Conservation (phyloP, 1,140 invertebrate genomes). For the Spodoptera frugiperda region DNA sequence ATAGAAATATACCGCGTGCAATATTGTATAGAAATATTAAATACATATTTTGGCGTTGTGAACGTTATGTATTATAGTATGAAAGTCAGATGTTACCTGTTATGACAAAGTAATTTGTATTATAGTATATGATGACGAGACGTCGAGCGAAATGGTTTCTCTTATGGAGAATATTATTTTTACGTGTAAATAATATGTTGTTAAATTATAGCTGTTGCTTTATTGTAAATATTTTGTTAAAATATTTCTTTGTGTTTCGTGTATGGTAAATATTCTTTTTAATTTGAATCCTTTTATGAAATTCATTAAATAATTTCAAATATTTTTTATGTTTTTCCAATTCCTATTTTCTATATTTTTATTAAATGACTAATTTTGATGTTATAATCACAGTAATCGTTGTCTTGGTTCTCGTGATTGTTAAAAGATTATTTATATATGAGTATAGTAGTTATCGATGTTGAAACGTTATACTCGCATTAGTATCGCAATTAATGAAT, state of each 20-base stretch:
- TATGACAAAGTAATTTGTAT: slow-evolving; percentile 85
- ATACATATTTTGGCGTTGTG: slow-evolving; percentile 83
- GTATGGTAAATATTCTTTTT: slow-evolving; percentile 70
- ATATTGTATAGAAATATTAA: slow-evolving; percentile 80
- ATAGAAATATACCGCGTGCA: slow-evolving; percentile 80
- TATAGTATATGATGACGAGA: slow-evolving; percentile 72
- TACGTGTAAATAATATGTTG: slow-evolving; percentile 82
- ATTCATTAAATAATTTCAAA: slow-evolving; percentile 66
- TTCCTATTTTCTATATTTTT: slow-evolving; percentile 33
- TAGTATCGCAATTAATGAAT: not conserved
- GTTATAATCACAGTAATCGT: slow-evolving; percentile 37
- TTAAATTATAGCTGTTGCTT: slow-evolving; percentile 84
- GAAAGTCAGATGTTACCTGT: slow-evolving; percentile 86
- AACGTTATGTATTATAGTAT: slow-evolving; percentile 85
- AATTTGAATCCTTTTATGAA: slow-evolving; percentile 68
- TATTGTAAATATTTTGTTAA: slow-evolving; percentile 84
- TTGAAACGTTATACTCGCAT: not conserved
- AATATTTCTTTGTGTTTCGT: slow-evolving; percentile 75
- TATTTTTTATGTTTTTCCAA: slow-evolving; percentile 61
- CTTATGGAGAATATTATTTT: slow-evolving; percentile 62
- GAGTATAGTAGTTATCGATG: not conserved
- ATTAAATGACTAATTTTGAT: slow-evolving; percentile 7
- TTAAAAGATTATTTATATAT: not conserved
- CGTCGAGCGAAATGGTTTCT: slow-evolving; percentile 61
- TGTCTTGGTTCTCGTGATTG: slow-evolving; percentile 1